A percentile compares a stretch with the other conserved stretches of the same genome.
These are phyloP conservation scores for Cylloceria caligata DNA, from an alignment of 2,888 invertebrate genomes.

Conservation along the genomic window DNA sequence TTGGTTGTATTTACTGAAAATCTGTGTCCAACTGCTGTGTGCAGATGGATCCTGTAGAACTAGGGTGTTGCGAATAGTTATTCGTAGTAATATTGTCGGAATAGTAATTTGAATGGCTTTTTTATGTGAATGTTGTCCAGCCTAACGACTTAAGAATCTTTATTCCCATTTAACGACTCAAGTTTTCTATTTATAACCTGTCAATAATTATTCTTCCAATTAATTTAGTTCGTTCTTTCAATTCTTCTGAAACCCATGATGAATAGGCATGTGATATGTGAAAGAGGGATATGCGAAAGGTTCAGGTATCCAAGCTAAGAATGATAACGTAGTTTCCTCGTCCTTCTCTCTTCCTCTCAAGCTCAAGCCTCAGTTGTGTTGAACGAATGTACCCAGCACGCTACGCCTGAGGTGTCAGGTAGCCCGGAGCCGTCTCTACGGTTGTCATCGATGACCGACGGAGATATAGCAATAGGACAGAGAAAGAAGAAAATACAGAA, in stretches of 20 bases:
- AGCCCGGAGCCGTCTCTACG: not conserved
- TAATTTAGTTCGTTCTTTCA: not conserved
- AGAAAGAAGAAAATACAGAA: constrained; percentile 1
- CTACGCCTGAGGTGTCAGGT: constrained; percentile 31
- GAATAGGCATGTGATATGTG: constrained; percentile 7
- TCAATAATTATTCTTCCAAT: not conserved
- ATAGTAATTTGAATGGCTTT: not conserved
- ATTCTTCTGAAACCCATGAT: not conserved
- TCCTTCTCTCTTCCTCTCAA: constrained; percentile 28
- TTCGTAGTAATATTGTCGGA: too few species aligned
- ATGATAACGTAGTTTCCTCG: constrained; percentile 44
- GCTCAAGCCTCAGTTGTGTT: constrained; percentile 35
- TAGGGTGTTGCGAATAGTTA: too few species aligned
- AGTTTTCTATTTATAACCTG: not conserved
- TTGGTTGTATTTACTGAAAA: too few species aligned
- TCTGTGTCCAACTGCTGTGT: too few species aligned
- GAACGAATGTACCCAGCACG: constrained; percentile 33
- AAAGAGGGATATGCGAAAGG: constrained; percentile 1
- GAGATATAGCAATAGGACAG: not conserved
- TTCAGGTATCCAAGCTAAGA: constrained; percentile 45
- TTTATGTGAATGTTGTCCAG: not conserved
- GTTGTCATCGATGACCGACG: not conserved
- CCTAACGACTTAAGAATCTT: not conserved
- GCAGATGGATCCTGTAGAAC: too few species aligned
- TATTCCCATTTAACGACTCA: not conserved